Base-by-base conservation (phyloP, 2,888 invertebrate species). In the Phragmatobia fuliginosa region DNA sequence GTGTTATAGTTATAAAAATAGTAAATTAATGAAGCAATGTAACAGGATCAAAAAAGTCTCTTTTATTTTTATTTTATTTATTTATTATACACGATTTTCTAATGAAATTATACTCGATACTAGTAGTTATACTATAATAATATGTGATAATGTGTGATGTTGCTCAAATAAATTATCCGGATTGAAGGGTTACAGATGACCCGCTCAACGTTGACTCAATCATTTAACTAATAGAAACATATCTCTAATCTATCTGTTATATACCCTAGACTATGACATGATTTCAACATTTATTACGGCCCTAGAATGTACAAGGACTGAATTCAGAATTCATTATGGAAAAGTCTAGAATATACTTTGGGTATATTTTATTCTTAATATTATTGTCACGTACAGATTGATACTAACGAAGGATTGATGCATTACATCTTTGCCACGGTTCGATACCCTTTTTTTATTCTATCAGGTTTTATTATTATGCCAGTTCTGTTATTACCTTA, bases 401-500 rank as follows among this genome's bases (percentile, higher is more conserved):
- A 14, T 45, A 68, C 56, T 68, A 38, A 62, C 31, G 38, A 25
- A 31, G 18, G 58, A 62, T 41, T 67, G 31, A 52, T 41, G 58
- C 32, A 38, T 56, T 36, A 41, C 32, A 56, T 28, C 32, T 59
- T 61, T 52, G 25, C n/a, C 1, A 18, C 11, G 25, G 49, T 25
- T 58, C 18, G 41, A 11, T 38, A 32, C 56, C 28, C 14, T 10
- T 25, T 32, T 18, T 45, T 21, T 18, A 18, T 56, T 67, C n/a
- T 49, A 25, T 67, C n/a, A 25, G 16, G 25, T 38, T 36, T 16
- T 36, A 14, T 38, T 25, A 25, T 14, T n/a, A 0, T 61, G n/a
- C 7, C 25, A n/a, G 10, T 49, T 49, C 3, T 49, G n/a, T 3
- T n/a, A 49, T 10, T 25, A 49, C n/a, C n/a, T 11, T n/a, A n/a